These are phyloP conservation scores for Podarcis cretensis DNA, from an alignment of 2,113 vertebrate genomes.

Conservation along the genomic window DNA sequence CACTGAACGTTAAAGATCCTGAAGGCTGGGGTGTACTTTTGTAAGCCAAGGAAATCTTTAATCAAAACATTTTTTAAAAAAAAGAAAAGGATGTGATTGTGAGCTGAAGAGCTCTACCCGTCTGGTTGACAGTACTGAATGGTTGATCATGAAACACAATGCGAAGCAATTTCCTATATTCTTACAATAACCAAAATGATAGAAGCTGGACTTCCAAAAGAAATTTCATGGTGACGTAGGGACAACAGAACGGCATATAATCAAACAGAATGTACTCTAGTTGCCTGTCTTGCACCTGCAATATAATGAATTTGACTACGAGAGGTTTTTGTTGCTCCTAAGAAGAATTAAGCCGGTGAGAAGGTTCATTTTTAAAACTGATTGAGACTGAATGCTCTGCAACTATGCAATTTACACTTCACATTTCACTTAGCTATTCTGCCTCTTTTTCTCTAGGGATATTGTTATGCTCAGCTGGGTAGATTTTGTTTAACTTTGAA, in stretches of 20 bases:
- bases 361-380: constrained; percentile 27
- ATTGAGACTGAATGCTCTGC: not conserved
- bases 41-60: too few relatives aligned
- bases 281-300: not conserved
- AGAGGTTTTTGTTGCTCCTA: not conserved
- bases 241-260: not conserved
- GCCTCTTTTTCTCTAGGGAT: not conserved
- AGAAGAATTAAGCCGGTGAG: not conserved
- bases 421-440: not conserved
- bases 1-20: not conserved
- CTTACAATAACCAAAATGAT: not conserved
- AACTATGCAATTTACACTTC: not conserved
- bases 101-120: not conserved
- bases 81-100: not conserved
- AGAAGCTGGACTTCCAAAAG: not conserved
- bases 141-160: not conserved
- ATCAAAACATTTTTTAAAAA: too few relatives aligned
- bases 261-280: not conserved
- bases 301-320: not conserved
- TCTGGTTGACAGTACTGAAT: not conserved
- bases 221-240: not conserved
- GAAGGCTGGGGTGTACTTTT: too few relatives aligned
- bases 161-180: not conserved
- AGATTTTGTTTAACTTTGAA: not conserved
- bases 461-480: not conserved